Percentiles rank a stretch among this genome's conserved stretches.
Conservation (phyloP, 2,113 vertebrate genomes). For the Otolemur garnettii region DNA sequence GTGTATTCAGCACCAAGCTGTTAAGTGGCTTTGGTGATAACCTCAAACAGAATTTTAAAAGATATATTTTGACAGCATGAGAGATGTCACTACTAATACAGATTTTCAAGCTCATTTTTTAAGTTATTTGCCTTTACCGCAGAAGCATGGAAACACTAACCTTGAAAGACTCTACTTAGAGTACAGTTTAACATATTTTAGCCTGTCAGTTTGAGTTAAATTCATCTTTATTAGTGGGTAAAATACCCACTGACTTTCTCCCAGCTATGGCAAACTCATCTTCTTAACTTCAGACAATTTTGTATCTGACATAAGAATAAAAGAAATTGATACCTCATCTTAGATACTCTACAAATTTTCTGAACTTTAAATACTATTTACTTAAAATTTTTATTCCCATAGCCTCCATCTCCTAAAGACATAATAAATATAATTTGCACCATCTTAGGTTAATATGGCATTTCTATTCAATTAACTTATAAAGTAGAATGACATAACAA, state of each 20-base stretch:
- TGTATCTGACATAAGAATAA: constrained; percentile 35
- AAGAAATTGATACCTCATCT: not conserved
- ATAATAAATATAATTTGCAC: not conserved
- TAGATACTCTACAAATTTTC: not conserved
- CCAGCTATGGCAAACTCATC: not conserved
- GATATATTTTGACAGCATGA: constrained; percentile 2
- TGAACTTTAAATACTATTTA: constrained; percentile 43
- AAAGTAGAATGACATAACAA: not conserved
- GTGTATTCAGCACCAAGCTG: not conserved
- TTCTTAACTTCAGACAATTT: not conserved
- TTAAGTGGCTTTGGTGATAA: not conserved
- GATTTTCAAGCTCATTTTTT: not conserved
- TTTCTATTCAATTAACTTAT: not conserved
- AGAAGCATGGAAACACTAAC: not conserved
- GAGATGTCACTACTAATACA: not conserved
- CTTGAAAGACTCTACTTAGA: not conserved
- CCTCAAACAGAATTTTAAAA: not conserved
- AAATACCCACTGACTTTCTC: not conserved
- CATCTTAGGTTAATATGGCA: not conserved
- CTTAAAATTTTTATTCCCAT: not conserved
- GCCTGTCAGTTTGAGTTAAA: not conserved
- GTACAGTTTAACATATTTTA: not conserved
- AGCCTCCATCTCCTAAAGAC: not conserved
- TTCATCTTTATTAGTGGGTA: not conserved
- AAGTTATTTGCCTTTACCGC: not conserved